Evolutionary conservation across 2,797 vertebrate genomes (phyloP).

Genomic region (Thaleichthys pacificus): DNA sequence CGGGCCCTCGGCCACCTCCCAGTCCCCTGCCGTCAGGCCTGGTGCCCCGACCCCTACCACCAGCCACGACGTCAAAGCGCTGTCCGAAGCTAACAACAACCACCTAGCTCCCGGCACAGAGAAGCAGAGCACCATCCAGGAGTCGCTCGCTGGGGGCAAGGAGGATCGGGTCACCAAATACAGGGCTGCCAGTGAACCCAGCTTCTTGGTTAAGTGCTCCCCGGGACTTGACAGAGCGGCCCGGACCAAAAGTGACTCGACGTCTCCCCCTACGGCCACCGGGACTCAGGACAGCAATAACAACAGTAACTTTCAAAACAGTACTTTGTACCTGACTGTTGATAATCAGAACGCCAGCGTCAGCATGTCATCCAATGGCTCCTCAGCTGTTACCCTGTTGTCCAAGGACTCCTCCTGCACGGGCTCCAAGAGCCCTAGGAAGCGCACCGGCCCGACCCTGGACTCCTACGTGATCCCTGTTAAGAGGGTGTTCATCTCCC

Average conservation of each 20-base stretch:
- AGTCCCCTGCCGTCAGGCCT: conserved; percentile 77
- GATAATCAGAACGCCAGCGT: conserved; percentile 83
- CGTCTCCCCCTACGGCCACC: conserved; percentile 64
- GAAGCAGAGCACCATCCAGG: conserved; percentile 67
- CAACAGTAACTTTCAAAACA: conserved; percentile 77
- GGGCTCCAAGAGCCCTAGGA: conserved; percentile 88
- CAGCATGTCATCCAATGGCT: conserved; percentile 75
- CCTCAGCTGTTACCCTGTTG: conserved; percentile 63
- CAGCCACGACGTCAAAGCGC: conserved; percentile 82
- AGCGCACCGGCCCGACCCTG: conserved; percentile 81
- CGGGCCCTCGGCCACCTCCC: conserved; percentile 71
- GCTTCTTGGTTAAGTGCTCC: conserved; percentile 78
- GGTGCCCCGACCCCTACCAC: conserved; percentile 53
- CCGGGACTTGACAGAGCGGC: conserved; percentile 74
- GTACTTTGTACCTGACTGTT: conserved; percentile 83
- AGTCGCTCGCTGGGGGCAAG: conserved; percentile 67
- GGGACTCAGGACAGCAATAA: conserved; percentile 84
- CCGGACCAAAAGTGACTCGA: conserved; percentile 81
- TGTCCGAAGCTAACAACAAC: conserved; percentile 81
- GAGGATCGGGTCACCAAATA: conserved; percentile 78
- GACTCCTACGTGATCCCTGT: conserved; percentile 90
- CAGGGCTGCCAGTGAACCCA: conserved; percentile 82
- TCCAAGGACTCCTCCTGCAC: conserved; percentile 79
- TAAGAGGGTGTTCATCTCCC: conserved; percentile 92
- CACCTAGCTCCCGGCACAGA: conserved; percentile 73